These are phyloP conservation scores for Ptychoptera albimana DNA, from an alignment of 2,888 invertebrate genomes.

Conservation along the genomic window DNA sequence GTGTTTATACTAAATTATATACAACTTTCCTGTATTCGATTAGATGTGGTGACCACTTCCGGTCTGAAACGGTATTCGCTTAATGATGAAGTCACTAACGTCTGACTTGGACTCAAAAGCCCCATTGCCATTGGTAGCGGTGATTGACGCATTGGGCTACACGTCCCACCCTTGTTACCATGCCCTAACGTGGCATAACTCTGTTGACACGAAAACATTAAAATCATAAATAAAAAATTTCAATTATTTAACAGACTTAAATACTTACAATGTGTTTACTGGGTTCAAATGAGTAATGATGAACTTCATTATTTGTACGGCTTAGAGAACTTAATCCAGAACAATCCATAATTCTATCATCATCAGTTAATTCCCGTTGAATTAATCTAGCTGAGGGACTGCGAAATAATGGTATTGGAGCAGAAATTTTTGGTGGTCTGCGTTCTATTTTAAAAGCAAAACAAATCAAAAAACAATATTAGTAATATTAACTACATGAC, in stretches of 20 bases:
- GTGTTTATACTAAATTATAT: constrained; percentile 40
- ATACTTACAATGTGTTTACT: constrained; percentile 32
- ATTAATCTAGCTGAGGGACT: constrained; percentile 28
- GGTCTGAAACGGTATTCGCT: constrained; percentile 68
- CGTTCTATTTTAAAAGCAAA: constrained; percentile 19
- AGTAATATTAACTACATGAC: neutral
- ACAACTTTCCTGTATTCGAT: constrained; percentile 81
- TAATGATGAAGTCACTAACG: constrained; percentile 51
- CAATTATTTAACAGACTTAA: neutral
- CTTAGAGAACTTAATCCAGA: constrained; percentile 18
- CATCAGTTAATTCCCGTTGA: constrained; percentile 27
- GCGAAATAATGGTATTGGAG: constrained; percentile 27
- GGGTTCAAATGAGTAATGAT: constrained; percentile 32
- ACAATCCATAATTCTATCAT: constrained; percentile 19
- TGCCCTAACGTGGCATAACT: constrained; percentile 64
- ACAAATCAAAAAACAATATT: constrained; percentile 7
- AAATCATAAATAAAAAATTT: neutral
- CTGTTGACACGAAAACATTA: constrained; percentile 34
- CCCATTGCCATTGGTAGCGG: constrained; percentile 32
- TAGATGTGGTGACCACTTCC: constrained; percentile 74
- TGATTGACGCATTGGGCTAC: constrained; percentile 24
- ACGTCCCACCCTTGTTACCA: constrained; percentile 46
- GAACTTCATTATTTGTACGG: constrained; percentile 27
- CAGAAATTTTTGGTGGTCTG: constrained; percentile 26
- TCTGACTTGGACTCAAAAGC: constrained; percentile 29